A percentile compares a stretch with the other conserved stretches of the same genome.
These are phyloP conservation scores for Caiman crocodilus DNA, from an alignment of 2,797 vertebrate genomes.

Conservation along the genomic window DNA sequence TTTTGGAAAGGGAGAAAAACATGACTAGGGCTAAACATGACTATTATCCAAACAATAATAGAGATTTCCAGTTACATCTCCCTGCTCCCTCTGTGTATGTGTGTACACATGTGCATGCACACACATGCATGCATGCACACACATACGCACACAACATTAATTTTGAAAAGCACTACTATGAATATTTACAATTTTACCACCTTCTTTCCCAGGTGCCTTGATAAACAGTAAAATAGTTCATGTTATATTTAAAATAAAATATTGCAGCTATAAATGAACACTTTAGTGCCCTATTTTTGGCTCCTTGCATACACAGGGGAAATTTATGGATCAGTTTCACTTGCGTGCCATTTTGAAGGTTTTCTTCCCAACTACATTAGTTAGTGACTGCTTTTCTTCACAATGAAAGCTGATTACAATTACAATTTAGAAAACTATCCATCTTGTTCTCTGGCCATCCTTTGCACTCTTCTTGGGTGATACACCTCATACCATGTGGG, in stretches of 20 bases:
- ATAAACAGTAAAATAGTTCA: not conserved
- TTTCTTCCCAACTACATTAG: not conserved
- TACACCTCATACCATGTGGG: not conserved
- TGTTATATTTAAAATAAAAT: not conserved
- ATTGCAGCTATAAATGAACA: not conserved
- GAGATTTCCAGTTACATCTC: conserved; percentile 53
- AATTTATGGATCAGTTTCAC: not conserved
- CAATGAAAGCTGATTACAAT: not conserved
- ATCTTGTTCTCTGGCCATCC: not conserved
- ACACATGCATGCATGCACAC: not conserved
- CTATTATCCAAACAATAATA: conserved; percentile 41
- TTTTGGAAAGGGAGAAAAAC: not conserved
- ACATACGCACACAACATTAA: not conserved
- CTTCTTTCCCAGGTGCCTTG: not conserved
- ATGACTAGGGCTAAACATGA: not conserved
- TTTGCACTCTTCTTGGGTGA: not conserved
- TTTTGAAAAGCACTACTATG: not conserved
- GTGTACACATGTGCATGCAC: too few relatives aligned
- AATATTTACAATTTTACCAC: not conserved
- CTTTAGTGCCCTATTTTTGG: not conserved
- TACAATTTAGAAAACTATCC: not conserved
- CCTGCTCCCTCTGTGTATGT: too few relatives aligned
- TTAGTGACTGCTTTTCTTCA: not conserved
- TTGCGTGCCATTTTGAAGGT: not conserved
- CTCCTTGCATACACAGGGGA: not conserved